Evolutionary conservation across 2,888 invertebrate species (phyloP).

Genomic region (Corythucha ciliata): DNA sequence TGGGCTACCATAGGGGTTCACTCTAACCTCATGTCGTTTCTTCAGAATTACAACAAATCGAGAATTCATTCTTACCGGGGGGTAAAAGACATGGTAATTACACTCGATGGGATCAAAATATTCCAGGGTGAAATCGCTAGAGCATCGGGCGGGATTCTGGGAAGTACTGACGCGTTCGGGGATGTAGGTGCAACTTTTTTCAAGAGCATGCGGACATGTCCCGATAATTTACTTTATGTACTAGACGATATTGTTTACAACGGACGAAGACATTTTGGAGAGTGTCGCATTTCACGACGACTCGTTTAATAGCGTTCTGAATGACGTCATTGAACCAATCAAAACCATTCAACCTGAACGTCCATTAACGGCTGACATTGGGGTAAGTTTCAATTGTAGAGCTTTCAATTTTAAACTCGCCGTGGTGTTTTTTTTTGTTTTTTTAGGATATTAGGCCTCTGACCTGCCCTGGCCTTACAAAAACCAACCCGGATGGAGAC

Average conservation of each 20-base stretch:
- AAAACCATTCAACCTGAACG: slow-evolving; percentile 48
- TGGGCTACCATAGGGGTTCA: neutral
- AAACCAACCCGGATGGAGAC: slow-evolving; percentile 7
- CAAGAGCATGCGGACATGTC: neutral
- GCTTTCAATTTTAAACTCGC: neutral
- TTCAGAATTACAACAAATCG: slow-evolving; percentile 80
- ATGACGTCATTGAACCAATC: slow-evolving; percentile 29
- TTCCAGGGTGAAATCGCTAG: slow-evolving; percentile 74
- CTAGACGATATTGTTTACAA: slow-evolving; percentile 78
- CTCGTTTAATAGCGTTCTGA: slow-evolving; percentile 43
- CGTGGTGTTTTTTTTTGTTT: neutral
- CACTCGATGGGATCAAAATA: slow-evolving; percentile 56
- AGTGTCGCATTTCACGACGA: slow-evolving; percentile 47
- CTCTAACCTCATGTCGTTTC: slow-evolving; percentile 27
- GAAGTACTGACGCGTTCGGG: slow-evolving; percentile 58
- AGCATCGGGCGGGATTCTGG: slow-evolving; percentile 63
- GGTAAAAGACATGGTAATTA: slow-evolving; percentile 58
- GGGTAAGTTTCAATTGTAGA: slow-evolving; percentile 28
- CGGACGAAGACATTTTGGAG: slow-evolving; percentile 62
- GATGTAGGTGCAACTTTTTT: slow-evolving; percentile 48
- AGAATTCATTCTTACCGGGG: slow-evolving; percentile 74
- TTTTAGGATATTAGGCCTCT: slow-evolving; percentile 38
- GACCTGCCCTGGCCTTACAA: slow-evolving; percentile 39
- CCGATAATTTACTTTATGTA: slow-evolving; percentile 31
- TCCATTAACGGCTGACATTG: slow-evolving; percentile 52